Evolutionary conservation across 2,797 vertebrate genomes (phyloP).

Genomic region (Lophius americanus): DNA sequence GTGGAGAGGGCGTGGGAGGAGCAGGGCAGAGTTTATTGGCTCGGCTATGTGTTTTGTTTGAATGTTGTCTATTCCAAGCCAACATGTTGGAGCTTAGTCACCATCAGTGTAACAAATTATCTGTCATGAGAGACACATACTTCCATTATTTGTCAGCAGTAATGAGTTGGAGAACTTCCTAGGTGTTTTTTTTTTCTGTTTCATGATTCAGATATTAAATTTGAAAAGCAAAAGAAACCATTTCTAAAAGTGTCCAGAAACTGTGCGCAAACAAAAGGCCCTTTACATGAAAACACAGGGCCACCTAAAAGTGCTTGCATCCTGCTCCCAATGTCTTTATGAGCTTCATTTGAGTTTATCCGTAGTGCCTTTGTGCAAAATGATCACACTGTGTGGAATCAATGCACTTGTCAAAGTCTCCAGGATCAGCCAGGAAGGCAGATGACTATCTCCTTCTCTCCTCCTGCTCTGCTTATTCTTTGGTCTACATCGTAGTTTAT

Average conservation of each 20-base stretch:
- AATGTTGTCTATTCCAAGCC: not conserved
- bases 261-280: not conserved
- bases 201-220: not conserved
- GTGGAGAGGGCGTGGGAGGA: too few relatives aligned
- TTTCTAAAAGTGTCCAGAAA: not conserved
- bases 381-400: not conserved
- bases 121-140: not conserved
- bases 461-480: slow-evolving; percentile 31
- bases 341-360: slow-evolving; percentile 4
- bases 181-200: not conserved
- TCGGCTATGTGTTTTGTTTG: not conserved
- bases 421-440: slow-evolving; percentile 75
- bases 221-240: not conserved
- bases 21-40: too few relatives aligned
- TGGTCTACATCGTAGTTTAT: not conserved
- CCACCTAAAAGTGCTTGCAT: not conserved
- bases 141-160: not conserved
- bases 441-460: slow-evolving; percentile 23
- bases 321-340: not conserved
- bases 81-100: slow-evolving; percentile 1
- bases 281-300: not conserved
- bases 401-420: not conserved
- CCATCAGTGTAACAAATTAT: not conserved
- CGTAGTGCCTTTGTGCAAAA: slow-evolving; percentile 7
- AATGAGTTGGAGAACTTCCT: not conserved